These are phyloP conservation scores for Palloptera scutellata DNA, from an alignment of 2,888 invertebrate genomes.

Conservation along the genomic window DNA sequence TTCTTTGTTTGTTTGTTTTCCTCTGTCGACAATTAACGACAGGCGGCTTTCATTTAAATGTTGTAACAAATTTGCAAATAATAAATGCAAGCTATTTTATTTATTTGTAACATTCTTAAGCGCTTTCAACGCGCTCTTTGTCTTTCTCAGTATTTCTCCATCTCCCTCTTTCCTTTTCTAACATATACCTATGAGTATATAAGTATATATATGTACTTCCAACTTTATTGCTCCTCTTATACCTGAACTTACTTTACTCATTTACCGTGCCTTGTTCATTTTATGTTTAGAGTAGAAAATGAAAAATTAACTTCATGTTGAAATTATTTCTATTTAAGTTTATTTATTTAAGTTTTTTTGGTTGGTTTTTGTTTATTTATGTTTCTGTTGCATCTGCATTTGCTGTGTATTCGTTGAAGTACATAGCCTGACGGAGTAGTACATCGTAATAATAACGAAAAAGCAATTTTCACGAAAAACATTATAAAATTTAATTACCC, in stretches of 20 bases:
- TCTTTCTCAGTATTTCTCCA: background rate
- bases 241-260: too few species aligned
- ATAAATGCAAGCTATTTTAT: slow-evolving; percentile 2
- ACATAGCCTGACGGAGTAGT: slow-evolving; percentile 8
- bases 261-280: too few species aligned
- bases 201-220: too few species aligned
- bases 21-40: too few species aligned
- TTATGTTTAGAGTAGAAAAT: slow-evolving; percentile 12
- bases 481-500: slow-evolving; percentile 41
- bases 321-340: slow-evolving; percentile 9
- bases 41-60: too few species aligned
- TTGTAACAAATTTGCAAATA: background rate
- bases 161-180: background rate
- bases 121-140: too few species aligned
- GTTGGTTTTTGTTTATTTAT: slow-evolving; percentile 32
- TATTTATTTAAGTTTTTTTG: too few species aligned
- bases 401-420: slow-evolving; percentile 2
- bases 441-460: slow-evolving; percentile 7
- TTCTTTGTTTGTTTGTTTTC: too few species aligned
- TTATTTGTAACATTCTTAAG: slow-evolving; percentile 2
- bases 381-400: slow-evolving; percentile 7
- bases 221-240: too few species aligned
- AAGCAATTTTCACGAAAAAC: slow-evolving; percentile 38
- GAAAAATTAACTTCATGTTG: slow-evolving; percentile 33
- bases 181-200: too few species aligned